Evolutionary conservation across 2,888 invertebrate genomes (phyloP), one percentile per base, ranked within the genome.

Genomic region (Aplocera efformata): DNA sequence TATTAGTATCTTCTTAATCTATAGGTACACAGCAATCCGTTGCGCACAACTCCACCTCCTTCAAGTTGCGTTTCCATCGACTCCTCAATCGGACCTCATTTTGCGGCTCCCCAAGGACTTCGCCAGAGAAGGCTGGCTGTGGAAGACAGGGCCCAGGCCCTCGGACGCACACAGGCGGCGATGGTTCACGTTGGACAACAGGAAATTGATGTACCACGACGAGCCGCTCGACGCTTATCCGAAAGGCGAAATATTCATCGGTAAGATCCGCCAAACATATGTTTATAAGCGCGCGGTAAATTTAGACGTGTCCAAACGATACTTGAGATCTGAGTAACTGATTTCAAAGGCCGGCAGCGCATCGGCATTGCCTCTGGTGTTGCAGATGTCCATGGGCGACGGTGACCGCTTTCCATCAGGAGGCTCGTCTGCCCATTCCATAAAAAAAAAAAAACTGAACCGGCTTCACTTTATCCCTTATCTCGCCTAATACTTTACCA

Each of bases 191-290:
- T 76, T 97, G 27, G 96, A 96, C 60, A 93, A 94, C 61, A 90
- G 97, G 50, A 96, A 96, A 72, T 86, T 97, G n/a, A 96, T 96
- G 96, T 97, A 97, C 67, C 95, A 96, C 63, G 94, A 96, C 66
- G 95, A 96, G 63, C 94, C 94, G 1, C 80, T 96, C 72, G 95
- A 96, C 66, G 94, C 96, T 1, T 94, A 94, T 81, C 96, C 97
- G 0, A 96, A 96, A 80, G 96, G 96, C 32, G 96, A 97, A 86
- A 94, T 97, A 57, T 96, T 96, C 77, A 84, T 97, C 55, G 96
- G 96, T 69, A 72, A 89, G 75, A 60, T 1, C 17, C 10, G 10
- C n/a, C 13, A 5, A 3, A 17, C 13, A 17, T 17, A 17, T n/a
- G n/a, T n/a, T n/a, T n/a, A n/a, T n/a, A n/a, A n/a, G n/a, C n/a